Evolutionary conservation across 2,888 invertebrate species (phyloP).

Genomic region (Acronicta aceris): DNA sequence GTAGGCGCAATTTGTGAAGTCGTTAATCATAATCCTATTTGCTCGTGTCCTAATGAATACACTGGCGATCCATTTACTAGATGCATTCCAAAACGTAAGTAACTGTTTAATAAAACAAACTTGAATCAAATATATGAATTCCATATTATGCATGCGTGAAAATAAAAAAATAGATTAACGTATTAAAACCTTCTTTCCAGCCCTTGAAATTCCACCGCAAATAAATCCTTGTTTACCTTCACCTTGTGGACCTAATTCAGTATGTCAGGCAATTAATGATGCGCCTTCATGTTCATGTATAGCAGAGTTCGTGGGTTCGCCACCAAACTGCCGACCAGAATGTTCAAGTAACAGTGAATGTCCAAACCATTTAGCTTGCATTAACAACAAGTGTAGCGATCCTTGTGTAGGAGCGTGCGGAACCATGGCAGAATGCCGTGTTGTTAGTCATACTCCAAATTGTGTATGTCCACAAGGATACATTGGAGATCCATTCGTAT

Average conservation of each 20-base stretch:
- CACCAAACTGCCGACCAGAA: slow-evolving; percentile 93
- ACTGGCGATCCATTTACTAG: slow-evolving; percentile 93
- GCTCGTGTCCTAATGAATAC: slow-evolving; percentile 91
- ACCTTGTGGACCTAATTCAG: slow-evolving; percentile 91
- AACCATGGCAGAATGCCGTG: slow-evolving; percentile 91
- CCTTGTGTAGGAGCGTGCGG: slow-evolving; percentile 93
- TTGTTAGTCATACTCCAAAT: slow-evolving; percentile 92
- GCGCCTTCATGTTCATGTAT: slow-evolving; percentile 92
- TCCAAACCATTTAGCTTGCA: slow-evolving; percentile 90
- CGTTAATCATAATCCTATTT: slow-evolving; percentile 94
- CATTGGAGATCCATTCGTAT: slow-evolving; percentile 92
- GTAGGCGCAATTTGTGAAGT: slow-evolving; percentile 92
- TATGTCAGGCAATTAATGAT: slow-evolving; percentile 90
- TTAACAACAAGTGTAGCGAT: slow-evolving; percentile 92
- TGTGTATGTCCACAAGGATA: slow-evolving; percentile 91
- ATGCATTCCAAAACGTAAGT: slow-evolving; percentile 91
- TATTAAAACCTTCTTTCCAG: slow-evolving; percentile 66
- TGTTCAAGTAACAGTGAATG: slow-evolving; percentile 93
- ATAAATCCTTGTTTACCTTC: slow-evolving; percentile 91
- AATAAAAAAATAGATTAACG: too few relatives aligned
- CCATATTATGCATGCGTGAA: too few relatives aligned
- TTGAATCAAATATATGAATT: too few relatives aligned
- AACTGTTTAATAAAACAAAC: neutral
- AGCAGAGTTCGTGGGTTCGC: slow-evolving; percentile 91
- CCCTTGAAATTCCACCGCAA: slow-evolving; percentile 74